Evolutionary conservation across 2,888 invertebrate species (phyloP), one percentile per base, ranked within the genome.

Genomic region (Lasius fuliginosus): DNA sequence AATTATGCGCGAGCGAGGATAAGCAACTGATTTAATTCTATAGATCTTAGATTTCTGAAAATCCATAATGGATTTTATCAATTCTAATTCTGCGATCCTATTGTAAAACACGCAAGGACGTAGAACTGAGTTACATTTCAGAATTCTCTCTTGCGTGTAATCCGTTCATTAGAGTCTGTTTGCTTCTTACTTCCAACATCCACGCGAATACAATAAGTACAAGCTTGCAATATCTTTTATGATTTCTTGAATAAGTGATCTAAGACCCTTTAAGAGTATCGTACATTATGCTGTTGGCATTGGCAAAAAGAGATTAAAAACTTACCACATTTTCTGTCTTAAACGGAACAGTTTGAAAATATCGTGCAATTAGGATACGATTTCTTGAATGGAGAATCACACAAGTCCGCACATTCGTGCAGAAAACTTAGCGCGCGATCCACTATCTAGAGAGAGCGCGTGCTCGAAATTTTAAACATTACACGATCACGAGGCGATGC

Each of bases 321-420:
- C 18, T 30, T 73, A 3, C 23, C 56, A 58, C 36, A 11, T 40
- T 56, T 40, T 23, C 3, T 40, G 12, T 58, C 8, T 60, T 30
- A 30, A 73, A 40, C 11, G 33, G n/a, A n/a, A 36, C 23, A 56
- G 15, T 58, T 40, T 58, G 27, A 60, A 23, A 64, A 27, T 53
- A 62, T 71, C 18, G 23, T 23, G 62, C 65, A 77, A 83, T 86
- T 84, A 74, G 64, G 9, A 6, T 62, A 56, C 67, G 68, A 69
- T 84, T 69, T 85, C 68, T 85, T 83, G 76, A 86, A 84, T 84
- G 58, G 67, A 74, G 85, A 87, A 85, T 91, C 86, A 85, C 83
- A 58, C 49, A 75, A 82, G 71, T 86, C 68, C 84, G 67, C 65
- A 42, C 42, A 49, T 53, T 76, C n/a, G 53, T 33, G 58, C 67